A percentile compares a stretch with the other conserved stretches of the same genome.
These are phyloP conservation scores for Pomatostomus ruficeps DNA, from an alignment of 2,113 vertebrate genomes.

Conservation along the genomic window DNA sequence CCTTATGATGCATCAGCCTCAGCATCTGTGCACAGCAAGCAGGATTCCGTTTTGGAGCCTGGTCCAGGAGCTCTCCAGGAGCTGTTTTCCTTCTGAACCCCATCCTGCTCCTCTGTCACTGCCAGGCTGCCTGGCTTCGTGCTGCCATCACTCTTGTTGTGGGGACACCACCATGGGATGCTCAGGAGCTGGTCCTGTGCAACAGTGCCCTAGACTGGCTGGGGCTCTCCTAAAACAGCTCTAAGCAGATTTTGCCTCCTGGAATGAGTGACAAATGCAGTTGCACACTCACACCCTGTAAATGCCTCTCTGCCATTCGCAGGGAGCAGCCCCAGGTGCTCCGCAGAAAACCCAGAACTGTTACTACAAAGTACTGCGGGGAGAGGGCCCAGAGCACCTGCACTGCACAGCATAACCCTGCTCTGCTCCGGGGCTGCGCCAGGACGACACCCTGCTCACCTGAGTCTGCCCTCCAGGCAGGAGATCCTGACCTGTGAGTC, in stretches of 20 bases:
- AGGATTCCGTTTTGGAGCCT: background rate
- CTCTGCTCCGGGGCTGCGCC: accelerated
- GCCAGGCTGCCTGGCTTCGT: background rate
- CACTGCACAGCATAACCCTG: background rate
- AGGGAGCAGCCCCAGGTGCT: background rate
- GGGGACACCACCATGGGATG: accelerated
- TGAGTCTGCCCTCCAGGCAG: background rate
- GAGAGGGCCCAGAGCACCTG: background rate
- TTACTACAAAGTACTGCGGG: background rate
- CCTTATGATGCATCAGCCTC: background rate
- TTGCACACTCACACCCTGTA: accelerated
- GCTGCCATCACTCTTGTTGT: background rate
- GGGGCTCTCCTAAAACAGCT: background rate
- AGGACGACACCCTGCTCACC: background rate
- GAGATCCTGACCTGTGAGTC: background rate
- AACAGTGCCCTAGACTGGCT: background rate
- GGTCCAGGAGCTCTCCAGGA: background rate
- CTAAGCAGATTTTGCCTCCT: background rate
- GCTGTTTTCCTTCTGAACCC: background rate
- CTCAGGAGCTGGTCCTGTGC: background rate
- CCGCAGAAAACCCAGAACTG: too few relatives aligned
- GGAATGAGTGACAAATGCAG: background rate
- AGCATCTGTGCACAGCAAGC: background rate
- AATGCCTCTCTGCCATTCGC: background rate
- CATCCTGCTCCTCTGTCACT: background rate